Percentiles rank a stretch among this genome's conserved stretches.
Conservation (phyloP, 1,140 invertebrate genomes). For the Venturia canescens region DNA sequence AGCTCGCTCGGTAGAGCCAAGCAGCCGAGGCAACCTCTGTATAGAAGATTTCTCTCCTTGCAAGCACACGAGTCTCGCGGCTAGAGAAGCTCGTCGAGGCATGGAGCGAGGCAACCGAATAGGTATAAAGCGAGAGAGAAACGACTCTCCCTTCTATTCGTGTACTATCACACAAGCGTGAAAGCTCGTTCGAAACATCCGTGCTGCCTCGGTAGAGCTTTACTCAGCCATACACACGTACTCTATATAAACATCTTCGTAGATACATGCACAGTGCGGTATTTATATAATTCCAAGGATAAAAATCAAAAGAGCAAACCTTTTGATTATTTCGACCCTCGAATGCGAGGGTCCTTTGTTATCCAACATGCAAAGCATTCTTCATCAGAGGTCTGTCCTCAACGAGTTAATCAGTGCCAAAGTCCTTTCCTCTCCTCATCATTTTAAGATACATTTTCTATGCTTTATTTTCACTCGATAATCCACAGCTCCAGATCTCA, state of each 20-base stretch:
- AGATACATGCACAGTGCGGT: background rate
- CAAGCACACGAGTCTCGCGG: constrained; percentile 37
- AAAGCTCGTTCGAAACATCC: constrained; percentile 62
- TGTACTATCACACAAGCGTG: constrained; percentile 54
- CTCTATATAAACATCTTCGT: background rate
- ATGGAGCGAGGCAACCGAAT: constrained; percentile 9
- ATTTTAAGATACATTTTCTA: no score
- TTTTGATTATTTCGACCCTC: no score
- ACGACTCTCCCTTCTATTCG: background rate
- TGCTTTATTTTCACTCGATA: no score
- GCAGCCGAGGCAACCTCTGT: constrained; percentile 17
- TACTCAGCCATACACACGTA: background rate
- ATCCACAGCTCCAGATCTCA: no score
- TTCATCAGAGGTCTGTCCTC: no score
- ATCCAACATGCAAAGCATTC: no score
- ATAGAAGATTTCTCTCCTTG: constrained; percentile 4
- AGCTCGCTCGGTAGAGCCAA: constrained; percentile 23
- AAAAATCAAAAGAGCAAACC: background rate
- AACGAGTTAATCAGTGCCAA: no score
- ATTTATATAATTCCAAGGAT: background rate
- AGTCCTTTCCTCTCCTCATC: no score
- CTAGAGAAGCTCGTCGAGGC: constrained; percentile 49
- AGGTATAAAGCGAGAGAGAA: constrained; percentile 17
- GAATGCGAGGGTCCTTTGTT: no score
- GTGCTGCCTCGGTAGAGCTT: constrained; percentile 23